Base-by-base conservation (phyloP, 1,140 invertebrate species). In the Drosophila ogumai region DNA sequence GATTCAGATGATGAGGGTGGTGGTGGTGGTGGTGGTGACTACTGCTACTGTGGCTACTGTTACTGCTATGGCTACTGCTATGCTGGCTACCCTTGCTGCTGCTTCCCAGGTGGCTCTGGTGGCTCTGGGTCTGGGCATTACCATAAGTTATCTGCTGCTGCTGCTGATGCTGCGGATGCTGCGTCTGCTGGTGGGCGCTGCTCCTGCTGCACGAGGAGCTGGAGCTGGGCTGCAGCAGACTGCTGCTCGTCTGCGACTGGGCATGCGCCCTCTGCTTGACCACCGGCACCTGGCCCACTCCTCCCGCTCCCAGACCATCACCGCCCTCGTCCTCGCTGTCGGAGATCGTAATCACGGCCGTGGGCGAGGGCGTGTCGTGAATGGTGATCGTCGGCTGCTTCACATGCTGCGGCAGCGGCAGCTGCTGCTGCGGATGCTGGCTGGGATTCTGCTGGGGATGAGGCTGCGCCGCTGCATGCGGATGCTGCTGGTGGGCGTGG, bases 241-340 rank as follows among this genome's bases (percentile, higher is more conserved):
- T 88, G 59, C 93, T 65, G 86, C 91, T 90, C 63, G 93, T 93
- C 93, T 94, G 92, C 81, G 94, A 92, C 91, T 94, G 82, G 82
- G 93, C 91, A 52, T 92, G 91, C 0, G 82, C 91, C 19, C 91
- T 80, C 75, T 91, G 91, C 61, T 91, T 92, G 63, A 92, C 91
- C 65, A 68, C 92, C 78, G 75, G 91, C 73, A 52, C 58, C 58
- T 69, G 71, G 43, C 32, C 57, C 47, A 49, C 47, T 50, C n/a
- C 46, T 25, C 12, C 64, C n/a, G 82, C 71, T 77, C 90, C 91
- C 77, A 84, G 71, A 75, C 90, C 91, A 80, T 93, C 93, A 47
- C 94, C 93, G 17, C 94, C 93, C 92, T 99, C 98, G 92, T 99
- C 98, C 88, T 99, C 98, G 86, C 98, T 98, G 91, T 99, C 98